These are phyloP conservation scores for Acanthornis magna DNA, from an alignment of 2,797 vertebrate species.

Conservation along the genomic window DNA sequence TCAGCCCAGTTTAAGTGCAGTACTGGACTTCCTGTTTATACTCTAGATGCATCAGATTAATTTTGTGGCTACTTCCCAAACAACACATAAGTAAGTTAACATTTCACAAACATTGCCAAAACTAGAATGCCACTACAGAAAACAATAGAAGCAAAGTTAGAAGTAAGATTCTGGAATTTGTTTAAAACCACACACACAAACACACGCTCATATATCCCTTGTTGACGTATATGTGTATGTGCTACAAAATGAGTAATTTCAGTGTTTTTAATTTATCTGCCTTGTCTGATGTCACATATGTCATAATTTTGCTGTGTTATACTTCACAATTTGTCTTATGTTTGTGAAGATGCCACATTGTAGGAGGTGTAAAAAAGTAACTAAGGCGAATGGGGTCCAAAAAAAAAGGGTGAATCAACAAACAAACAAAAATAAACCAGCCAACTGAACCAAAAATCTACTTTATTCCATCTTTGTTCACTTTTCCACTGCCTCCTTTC, in stretches of 20 bases:
- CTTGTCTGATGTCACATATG: neutral
- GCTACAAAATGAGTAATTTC: neutral
- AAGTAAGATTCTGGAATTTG: neutral
- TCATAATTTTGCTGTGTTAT: neutral
- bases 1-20: neutral
- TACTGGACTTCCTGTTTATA: neutral
- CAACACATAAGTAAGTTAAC: neutral
- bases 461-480: neutral
- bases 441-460: neutral
- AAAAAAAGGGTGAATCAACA: neutral
- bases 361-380: neutral
- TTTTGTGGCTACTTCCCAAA: neutral
- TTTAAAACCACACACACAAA: neutral
- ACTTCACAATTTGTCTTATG: neutral
- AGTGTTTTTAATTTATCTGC: neutral
- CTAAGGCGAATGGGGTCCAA: neutral
- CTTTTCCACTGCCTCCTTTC: neutral
- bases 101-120: conserved; percentile 3
- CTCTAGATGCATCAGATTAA: neutral
- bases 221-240: neutral
- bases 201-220: neutral
- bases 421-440: neutral
- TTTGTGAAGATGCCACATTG: neutral
- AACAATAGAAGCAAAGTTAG: neutral
- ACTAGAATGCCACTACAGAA: neutral